phyloP scores from a whole-genome alignment of 2,888 invertebrate genomes.

The Drosophila multiciliata region DNA sequence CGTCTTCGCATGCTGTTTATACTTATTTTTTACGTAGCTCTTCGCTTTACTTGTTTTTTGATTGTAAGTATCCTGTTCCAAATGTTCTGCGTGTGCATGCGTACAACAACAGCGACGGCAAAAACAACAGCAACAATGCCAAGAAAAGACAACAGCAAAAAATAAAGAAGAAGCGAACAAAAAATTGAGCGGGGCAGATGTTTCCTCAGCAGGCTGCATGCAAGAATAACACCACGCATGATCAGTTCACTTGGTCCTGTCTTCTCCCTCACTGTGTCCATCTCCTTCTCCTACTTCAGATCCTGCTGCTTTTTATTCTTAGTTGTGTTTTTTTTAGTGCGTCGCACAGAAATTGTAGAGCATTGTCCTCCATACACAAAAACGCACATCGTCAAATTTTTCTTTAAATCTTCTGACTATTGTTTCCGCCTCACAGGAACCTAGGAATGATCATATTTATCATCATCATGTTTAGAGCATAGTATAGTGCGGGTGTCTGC shows the following conservation, averaged over 20 bases:
- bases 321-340: slow-evolving; percentile 58
- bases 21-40: slow-evolving; percentile 52
- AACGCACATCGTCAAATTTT: slow-evolving; percentile 23
- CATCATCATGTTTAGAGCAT: slow-evolving; percentile 20
- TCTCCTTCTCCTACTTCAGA: slow-evolving; percentile 1
- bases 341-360: slow-evolving; percentile 42
- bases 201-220: slow-evolving; percentile 78
- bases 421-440: slow-evolving; percentile 39
- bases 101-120: slow-evolving; percentile 51
- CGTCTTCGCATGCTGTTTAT: slow-evolving; percentile 37
- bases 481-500: slow-evolving; percentile 57
- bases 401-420: slow-evolving; percentile 49
- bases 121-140: slow-evolving; percentile 53
- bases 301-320: slow-evolving; percentile 53
- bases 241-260: slow-evolving; percentile 66
- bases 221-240: slow-evolving; percentile 75
- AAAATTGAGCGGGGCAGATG: slow-evolving; percentile 78
- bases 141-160: slow-evolving; percentile 58
- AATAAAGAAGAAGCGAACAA: slow-evolving; percentile 35
- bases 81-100: slow-evolving; percentile 71
- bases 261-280: neutral
- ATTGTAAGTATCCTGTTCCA: slow-evolving; percentile 67
- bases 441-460: slow-evolving; percentile 22
- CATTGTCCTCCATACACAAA: slow-evolving; percentile 59
- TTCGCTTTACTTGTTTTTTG: slow-evolving; percentile 53